phyloP scores from a whole-genome alignment of 2,113 vertebrate genomes.

The Rhinoptilus africanus region DNA sequence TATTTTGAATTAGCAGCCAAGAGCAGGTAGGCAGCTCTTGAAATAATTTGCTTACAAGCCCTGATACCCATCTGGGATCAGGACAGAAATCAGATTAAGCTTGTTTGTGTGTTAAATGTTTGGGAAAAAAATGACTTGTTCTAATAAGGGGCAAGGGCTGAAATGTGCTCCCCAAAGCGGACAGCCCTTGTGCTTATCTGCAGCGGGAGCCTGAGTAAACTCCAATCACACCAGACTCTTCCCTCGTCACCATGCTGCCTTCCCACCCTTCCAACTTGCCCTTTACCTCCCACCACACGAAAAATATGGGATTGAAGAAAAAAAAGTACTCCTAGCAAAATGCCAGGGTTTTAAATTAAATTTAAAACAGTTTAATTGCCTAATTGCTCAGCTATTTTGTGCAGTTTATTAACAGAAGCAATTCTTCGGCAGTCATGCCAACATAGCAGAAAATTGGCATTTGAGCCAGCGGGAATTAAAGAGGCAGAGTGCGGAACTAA shows the following conservation, averaged over 20 bases:
- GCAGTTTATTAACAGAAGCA: slow-evolving; percentile 86
- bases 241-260: background rate
- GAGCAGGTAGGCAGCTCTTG: slow-evolving; percentile 49
- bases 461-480: slow-evolving; percentile 86
- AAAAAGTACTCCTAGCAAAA: slow-evolving; percentile 67
- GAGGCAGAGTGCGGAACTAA: slow-evolving; percentile 78
- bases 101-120: slow-evolving; percentile 73
- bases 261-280: background rate
- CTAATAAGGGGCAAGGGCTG: slow-evolving; percentile 47
- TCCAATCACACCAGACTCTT: background rate
- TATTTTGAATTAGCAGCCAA: slow-evolving; percentile 32
- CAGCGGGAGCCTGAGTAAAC: background rate
- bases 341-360: slow-evolving; percentile 76
- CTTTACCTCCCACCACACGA: background rate
- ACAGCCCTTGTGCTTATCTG: background rate
- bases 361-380: slow-evolving; percentile 88
- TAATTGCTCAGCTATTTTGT: slow-evolving; percentile 87
- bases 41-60: slow-evolving; percentile 59
- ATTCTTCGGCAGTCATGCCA: slow-evolving; percentile 82
- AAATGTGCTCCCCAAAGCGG: slow-evolving; percentile 15
- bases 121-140: slow-evolving; percentile 67
- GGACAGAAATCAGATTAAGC: slow-evolving; percentile 69
- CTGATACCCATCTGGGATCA: slow-evolving; percentile 56
- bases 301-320: slow-evolving; percentile 12
- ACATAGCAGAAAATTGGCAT: slow-evolving; percentile 92